Conservation (phyloP, 2,888 invertebrate genomes). For the Nemoura dubitans region DNA sequence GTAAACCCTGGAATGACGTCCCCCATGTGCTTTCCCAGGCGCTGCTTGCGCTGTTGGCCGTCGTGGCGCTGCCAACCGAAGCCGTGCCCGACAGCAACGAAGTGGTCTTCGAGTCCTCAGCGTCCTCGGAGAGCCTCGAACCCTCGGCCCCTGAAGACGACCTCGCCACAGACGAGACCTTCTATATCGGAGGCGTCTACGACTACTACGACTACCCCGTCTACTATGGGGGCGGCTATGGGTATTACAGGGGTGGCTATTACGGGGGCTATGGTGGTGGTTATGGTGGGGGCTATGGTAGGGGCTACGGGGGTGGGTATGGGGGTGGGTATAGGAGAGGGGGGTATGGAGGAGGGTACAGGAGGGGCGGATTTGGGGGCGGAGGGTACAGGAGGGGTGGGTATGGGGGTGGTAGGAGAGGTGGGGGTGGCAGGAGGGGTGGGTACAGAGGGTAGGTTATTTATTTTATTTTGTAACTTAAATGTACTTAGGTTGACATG, state of each 20-base stretch:
- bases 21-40: not conserved
- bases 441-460: not conserved
- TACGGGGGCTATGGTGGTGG: not conserved
- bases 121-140: not conserved
- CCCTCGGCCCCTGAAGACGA: not conserved
- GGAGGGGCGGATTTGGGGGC: not conserved
- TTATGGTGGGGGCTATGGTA: not conserved
- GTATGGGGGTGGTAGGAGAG: not conserved
- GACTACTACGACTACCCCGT: not conserved
- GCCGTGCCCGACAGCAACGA: not conserved
- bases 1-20: too few species aligned
- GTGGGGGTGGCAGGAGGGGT: not conserved
- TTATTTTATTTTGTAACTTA: not conserved
- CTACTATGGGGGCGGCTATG: not conserved
- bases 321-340: constrained; percentile 13
- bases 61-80: not conserved
- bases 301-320: not conserved
- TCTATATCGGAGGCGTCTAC: not conserved
- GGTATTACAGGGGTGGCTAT: not conserved
- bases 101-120: not conserved
- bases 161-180: not conserved
- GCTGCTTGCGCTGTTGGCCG: not conserved
- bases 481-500: too few species aligned
- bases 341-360: not conserved
- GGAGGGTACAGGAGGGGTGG: not conserved